Percentiles rank a stretch among this genome's conserved stretches.
phyloP scores from a whole-genome alignment of 2,797 vertebrate species.

The Gallinago nigripennis region DNA sequence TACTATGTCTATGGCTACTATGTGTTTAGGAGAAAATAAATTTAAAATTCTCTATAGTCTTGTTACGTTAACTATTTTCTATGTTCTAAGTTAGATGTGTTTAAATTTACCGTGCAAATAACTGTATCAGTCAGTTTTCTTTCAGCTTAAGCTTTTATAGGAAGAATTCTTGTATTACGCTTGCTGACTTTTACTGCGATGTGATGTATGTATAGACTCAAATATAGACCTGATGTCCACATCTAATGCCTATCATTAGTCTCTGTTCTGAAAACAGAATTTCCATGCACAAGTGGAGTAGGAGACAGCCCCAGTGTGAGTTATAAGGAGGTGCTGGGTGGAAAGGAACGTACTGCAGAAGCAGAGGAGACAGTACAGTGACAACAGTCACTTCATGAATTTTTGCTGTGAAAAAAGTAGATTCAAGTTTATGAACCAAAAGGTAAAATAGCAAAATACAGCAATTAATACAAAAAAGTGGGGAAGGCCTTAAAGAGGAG shows the following conservation, averaged over 20 bases:
- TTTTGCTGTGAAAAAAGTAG: neutral
- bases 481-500: neutral
- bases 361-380: neutral
- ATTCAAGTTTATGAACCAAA: neutral
- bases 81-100: neutral
- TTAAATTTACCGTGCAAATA: neutral
- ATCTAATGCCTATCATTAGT: neutral
- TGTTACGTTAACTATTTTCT: neutral
- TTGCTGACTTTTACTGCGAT: neutral
- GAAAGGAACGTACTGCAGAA: rapidly evolving
- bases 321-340: neutral
- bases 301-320: neutral
- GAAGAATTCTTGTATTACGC: neutral
- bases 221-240: neutral
- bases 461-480: neutral
- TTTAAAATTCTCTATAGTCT: neutral
- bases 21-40: neutral
- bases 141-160: neutral
- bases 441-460: neutral
- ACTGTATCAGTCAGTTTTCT: neutral
- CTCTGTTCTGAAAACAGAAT: neutral
- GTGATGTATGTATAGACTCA: neutral
- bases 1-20: neutral
- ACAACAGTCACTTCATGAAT: neutral
- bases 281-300: neutral